Percentiles rank a stretch among this genome's conserved stretches.
phyloP scores from a whole-genome alignment of 2,888 invertebrate species.

The Sesamia inferens region DNA sequence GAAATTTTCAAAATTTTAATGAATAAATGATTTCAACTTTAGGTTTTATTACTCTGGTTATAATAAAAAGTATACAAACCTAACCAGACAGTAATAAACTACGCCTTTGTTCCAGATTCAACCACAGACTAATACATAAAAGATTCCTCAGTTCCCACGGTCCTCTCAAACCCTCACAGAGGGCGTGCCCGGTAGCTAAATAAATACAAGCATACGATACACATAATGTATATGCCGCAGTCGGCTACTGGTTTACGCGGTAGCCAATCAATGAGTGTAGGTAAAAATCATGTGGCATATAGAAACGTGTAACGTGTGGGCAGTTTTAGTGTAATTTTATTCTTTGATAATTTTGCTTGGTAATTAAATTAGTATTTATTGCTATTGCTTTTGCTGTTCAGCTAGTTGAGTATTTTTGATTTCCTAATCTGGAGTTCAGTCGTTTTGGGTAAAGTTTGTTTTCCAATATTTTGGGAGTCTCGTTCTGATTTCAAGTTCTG shows the following conservation, averaged over 20 bases:
- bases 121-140: slow-evolving; percentile 52
- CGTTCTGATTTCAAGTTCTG: not conserved
- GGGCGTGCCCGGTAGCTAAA: slow-evolving; percentile 78
- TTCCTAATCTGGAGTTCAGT: not conserved
- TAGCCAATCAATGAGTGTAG: slow-evolving; percentile 82
- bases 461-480: not conserved
- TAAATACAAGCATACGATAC: slow-evolving; percentile 69
- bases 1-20: not conserved
- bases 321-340: slow-evolving; percentile 30
- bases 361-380: slow-evolving; percentile 4
- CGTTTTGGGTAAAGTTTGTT: not conserved
- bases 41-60: not conserved
- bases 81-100: not conserved
- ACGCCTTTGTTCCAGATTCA: slow-evolving; percentile 4
- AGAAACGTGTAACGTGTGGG: slow-evolving; percentile 31
- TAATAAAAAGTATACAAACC: not conserved
- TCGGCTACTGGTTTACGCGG: slow-evolving; percentile 89
- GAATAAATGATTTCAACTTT: not conserved
- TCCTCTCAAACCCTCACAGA: slow-evolving; percentile 70
- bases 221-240: slow-evolving; percentile 71
- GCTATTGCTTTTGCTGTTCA: not conserved
- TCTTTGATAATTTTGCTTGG: slow-evolving; percentile 10
- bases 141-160: slow-evolving; percentile 39
- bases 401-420: not conserved
- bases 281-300: slow-evolving; percentile 63